Evolutionary conservation across 1,140 invertebrate species (phyloP).

Genomic region (Drosophila willistoni): DNA sequence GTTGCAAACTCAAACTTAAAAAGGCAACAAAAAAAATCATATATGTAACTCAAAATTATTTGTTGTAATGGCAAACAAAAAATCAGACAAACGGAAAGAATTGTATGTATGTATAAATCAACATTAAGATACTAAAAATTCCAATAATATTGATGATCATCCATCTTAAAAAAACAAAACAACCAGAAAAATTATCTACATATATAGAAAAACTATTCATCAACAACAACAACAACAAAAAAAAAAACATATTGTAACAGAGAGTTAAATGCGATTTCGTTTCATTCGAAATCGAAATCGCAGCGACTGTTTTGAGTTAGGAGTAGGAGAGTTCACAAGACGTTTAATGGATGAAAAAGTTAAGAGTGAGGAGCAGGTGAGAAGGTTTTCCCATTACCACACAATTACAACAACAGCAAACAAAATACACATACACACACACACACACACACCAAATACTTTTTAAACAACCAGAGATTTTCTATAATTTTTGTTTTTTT

Average conservation of each 20-base stretch:
- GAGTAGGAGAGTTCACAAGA: slow-evolving; percentile 46
- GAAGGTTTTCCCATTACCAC: slow-evolving; percentile 62
- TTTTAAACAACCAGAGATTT: slow-evolving; percentile 29
- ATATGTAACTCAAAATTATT: slow-evolving; percentile 47
- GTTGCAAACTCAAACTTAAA: slow-evolving; percentile 52
- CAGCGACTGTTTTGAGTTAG: slow-evolving; percentile 72
- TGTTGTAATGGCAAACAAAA: slow-evolving; percentile 65
- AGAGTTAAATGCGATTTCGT: slow-evolving; percentile 48
- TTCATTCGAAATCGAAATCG: slow-evolving; percentile 16
- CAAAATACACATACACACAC: slow-evolving; percentile 25
- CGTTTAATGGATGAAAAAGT: slow-evolving; percentile 43
- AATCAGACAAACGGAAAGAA: slow-evolving; percentile 23
- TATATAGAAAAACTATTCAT: not conserved
- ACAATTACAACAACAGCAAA: slow-evolving; percentile 41
- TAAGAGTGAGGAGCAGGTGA: slow-evolving; percentile 49
- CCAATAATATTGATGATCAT: slow-evolving; percentile 77
- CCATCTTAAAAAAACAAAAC: slow-evolving; percentile 55
- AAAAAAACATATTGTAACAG: slow-evolving; percentile 45
- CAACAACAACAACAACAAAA: not conserved
- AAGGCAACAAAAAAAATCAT: slow-evolving; percentile 61
- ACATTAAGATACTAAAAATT: slow-evolving; percentile 67
- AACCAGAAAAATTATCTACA: slow-evolving; percentile 30
- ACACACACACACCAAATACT: slow-evolving; percentile 24
- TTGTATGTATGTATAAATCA: slow-evolving; percentile 48
- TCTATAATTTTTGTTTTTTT: not conserved